Evolutionary conservation across 2,113 vertebrate species (phyloP).

Genomic region (Sprattus sprattus): DNA sequence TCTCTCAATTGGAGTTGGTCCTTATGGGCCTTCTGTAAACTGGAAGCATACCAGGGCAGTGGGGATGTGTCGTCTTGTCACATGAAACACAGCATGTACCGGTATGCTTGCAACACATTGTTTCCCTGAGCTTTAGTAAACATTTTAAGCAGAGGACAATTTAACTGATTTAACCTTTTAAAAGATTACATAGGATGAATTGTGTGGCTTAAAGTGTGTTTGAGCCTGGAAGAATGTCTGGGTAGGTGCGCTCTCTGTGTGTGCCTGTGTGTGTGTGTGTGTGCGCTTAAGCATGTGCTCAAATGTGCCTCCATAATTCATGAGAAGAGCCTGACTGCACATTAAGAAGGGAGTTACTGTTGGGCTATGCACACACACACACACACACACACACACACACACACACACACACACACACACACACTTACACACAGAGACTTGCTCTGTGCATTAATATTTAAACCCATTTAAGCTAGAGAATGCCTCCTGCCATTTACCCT

Average conservation of each 20-base stretch:
- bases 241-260: background rate
- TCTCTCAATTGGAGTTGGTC: background rate
- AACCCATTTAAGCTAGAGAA: constrained; percentile 25
- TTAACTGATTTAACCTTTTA: background rate
- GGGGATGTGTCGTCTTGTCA: background rate
- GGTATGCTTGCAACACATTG: background rate
- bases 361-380: background rate
- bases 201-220: constrained; percentile 1
- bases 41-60: background rate
- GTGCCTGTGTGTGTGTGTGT: constrained; percentile 16
- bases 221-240: background rate
- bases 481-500: constrained; percentile 28
- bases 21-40: background rate
- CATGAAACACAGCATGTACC: background rate
- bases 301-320: constrained; percentile 34
- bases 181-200: background rate
- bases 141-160: background rate
- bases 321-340: constrained; percentile 38
- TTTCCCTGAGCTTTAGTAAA: background rate
- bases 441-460: constrained; percentile 43
- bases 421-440: background rate
- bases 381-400: background rate
- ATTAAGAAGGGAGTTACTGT: constrained; percentile 36
- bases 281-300: constrained; percentile 16
- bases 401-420: constrained; percentile 17